Percentiles rank a stretch among this genome's conserved stretches.
Evolutionary conservation across 2,113 vertebrate species (phyloP).

Genomic region (Tragulus kanchil): DNA sequence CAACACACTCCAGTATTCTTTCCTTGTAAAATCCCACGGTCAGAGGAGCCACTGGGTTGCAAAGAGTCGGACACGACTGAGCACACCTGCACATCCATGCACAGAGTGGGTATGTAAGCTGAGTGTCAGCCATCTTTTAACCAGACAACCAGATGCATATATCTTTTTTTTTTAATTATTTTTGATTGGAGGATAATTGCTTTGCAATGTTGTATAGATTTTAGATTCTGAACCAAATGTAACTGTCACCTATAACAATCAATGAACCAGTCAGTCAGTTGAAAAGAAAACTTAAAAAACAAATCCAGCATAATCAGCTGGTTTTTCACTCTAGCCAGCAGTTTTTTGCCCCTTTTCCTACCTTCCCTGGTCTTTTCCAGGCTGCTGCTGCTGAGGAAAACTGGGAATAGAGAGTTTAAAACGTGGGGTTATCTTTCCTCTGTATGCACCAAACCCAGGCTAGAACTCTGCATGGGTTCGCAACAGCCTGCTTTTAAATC

Average conservation of each 20-base stretch:
- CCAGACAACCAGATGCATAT: background rate
- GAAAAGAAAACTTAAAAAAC: background rate
- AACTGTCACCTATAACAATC: background rate
- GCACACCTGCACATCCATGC: background rate
- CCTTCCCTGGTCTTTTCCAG: background rate
- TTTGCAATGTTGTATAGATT: background rate
- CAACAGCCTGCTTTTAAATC: constrained; percentile 62
- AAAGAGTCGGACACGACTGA: background rate
- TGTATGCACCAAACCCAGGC: background rate
- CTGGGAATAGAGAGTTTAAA: background rate
- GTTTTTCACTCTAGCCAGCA: background rate
- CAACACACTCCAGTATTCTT: background rate
- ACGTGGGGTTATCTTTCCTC: background rate
- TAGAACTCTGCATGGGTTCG: background rate
- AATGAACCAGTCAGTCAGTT: background rate
- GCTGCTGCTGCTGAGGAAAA: background rate
- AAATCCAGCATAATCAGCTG: background rate
- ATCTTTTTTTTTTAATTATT: background rate
- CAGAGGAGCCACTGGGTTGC: background rate
- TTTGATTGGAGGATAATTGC: background rate
- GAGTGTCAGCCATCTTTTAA: background rate
- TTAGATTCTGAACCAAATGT: background rate
- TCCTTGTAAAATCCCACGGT: background rate
- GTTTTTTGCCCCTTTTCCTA: background rate
- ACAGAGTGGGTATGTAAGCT: background rate